Percentiles rank a stretch among this genome's conserved stretches.
These are phyloP conservation scores for Rhinoptilus africanus DNA, from an alignment of 2,113 vertebrate genomes.

Conservation along the genomic window DNA sequence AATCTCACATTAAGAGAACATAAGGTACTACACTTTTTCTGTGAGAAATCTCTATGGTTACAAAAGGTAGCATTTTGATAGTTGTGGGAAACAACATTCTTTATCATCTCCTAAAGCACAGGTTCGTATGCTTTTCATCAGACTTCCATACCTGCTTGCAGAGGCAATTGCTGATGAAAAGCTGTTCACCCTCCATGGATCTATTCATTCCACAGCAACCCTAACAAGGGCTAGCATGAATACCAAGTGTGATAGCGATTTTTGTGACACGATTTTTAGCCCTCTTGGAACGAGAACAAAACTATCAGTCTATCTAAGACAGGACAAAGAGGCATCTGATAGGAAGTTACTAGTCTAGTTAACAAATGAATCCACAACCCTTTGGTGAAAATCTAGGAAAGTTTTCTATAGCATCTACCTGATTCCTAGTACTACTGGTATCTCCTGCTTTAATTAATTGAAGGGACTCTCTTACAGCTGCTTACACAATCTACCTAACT, in stretches of 20 bases:
- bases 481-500: background rate
- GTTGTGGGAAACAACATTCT: background rate
- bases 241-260: background rate
- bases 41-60: background rate
- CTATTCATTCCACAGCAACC: background rate
- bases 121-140: background rate
- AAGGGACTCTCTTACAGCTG: background rate
- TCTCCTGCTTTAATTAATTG: background rate
- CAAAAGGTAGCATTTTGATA: background rate
- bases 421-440: background rate
- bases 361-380: background rate
- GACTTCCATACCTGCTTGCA: background rate
- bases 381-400: background rate
- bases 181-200: background rate
- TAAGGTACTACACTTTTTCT: background rate
- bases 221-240: background rate
- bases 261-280: background rate
- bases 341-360: background rate
- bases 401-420: background rate
- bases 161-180: background rate
- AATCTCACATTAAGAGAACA: background rate
- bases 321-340: background rate
- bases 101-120: background rate
- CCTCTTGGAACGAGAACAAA: background rate
- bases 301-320: background rate